Evolutionary conservation across 2,888 invertebrate species (phyloP), one percentile per base, ranked within the genome.

Genomic region (Amaurobius ferox): DNA sequence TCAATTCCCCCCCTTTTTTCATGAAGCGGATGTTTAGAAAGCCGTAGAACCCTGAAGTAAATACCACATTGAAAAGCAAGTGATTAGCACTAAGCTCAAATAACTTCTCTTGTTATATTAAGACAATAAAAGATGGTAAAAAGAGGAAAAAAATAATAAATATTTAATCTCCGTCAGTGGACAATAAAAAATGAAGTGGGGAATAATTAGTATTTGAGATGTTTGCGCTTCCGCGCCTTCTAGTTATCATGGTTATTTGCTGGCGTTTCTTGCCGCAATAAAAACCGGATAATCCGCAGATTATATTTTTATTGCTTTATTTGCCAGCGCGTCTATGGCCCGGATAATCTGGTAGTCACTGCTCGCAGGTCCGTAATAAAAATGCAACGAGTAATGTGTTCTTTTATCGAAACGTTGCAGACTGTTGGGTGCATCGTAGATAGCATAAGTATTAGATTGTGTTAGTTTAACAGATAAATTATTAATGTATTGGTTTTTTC

Each of bases 41-140:
- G 35, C 44, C 61, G 29, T 28, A 26, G 48, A 70, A 48, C 35
- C 11, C n/a, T 32, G 74, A 81, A 81, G 80, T 73, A 80, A 73
- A 73, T 73, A 74, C 74, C 68, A 68, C 80, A 74, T 81, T 74
- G 74, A 81, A 74, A 74, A 68, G 68, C 44, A 61, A 76, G 76
- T 83, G 81, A 83, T 83, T 83, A 83, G 76, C 70, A 48, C 70
- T 68, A 40, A 44, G 70, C 81, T 81, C 32, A 71, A 55, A 39
- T 73, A 39, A 35, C 30, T 67, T 67, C 62, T 71, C 35, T 29
- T 39, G 73, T 67, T 67, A 26, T 76, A 83, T 76, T 70, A 76
- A 83, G 81, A 71, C 76, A 71, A 81, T 76, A 40, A 68, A 28
- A 40, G 28, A 68, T 55, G 55, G 55, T 3, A 44, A 44, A 16